phyloP scores from a whole-genome alignment of 2,113 vertebrate genomes.

The Cranoglanis bouderius region DNA sequence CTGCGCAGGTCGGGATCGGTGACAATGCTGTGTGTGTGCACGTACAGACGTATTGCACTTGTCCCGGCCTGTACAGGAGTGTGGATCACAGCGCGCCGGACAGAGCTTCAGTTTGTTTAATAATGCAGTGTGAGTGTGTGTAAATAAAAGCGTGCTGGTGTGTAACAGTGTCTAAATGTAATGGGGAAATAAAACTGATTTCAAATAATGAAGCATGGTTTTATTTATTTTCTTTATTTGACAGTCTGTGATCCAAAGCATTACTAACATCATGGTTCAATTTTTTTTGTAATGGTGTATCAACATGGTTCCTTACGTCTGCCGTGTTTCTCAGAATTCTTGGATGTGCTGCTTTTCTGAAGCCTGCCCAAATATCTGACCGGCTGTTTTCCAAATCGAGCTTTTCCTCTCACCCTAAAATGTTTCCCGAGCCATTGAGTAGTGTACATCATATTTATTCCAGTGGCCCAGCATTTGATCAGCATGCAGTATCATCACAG shows the following conservation, averaged over 20 bases:
- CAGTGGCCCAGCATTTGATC: not conserved
- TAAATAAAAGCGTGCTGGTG: not conserved
- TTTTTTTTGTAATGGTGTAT: too few species aligned
- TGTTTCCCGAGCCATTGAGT: not conserved
- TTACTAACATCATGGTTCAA: too few species aligned
- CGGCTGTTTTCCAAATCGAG: not conserved
- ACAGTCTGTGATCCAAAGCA: not conserved
- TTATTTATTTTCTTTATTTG: not conserved
- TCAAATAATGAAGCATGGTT: not conserved
- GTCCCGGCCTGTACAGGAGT: constrained; percentile 99
- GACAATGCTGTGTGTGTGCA: constrained; percentile 90
- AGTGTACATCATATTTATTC: not conserved
- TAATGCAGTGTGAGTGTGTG: too few species aligned
- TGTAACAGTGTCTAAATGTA: not conserved
- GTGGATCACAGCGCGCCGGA: constrained; percentile 71
- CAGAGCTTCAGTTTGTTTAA: not conserved
- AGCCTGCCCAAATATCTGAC: too few species aligned
- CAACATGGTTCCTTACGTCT: too few species aligned
- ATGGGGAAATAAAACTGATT: not conserved
- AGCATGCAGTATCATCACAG: not conserved
- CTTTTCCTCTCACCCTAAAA: not conserved
- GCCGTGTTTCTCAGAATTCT: too few species aligned
- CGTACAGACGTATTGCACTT: constrained; percentile 95
- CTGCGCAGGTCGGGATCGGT: constrained; percentile 97
- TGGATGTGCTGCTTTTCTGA: not conserved